Conservation (phyloP, 2,888 invertebrate species). For the Phyto melanocephala region DNA sequence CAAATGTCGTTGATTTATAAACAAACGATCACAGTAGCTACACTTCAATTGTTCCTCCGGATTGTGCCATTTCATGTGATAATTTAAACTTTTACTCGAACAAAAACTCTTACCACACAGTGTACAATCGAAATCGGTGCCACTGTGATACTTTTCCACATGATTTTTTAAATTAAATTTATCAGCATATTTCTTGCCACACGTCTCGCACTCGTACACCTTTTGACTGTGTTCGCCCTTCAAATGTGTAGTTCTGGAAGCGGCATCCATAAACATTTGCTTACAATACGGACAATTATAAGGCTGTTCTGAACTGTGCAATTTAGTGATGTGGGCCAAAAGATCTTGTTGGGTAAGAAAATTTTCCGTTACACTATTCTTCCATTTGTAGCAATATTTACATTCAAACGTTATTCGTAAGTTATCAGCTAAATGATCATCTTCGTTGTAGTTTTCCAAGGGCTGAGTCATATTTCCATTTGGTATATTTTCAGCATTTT, state of each 20-base stretch:
- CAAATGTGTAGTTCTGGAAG: slow-evolving; percentile 74
- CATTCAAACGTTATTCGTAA: slow-evolving; percentile 67
- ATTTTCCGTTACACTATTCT: slow-evolving; percentile 64
- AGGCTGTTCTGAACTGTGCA: slow-evolving; percentile 71
- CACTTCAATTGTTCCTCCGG: slow-evolving; percentile 73
- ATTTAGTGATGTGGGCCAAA: slow-evolving; percentile 70
- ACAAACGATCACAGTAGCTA: slow-evolving; percentile 72
- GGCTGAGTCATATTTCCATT: background rate
- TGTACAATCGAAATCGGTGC: slow-evolving; percentile 73
- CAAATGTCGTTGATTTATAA: slow-evolving; percentile 73
- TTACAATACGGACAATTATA: slow-evolving; percentile 73
- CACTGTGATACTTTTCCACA: slow-evolving; percentile 74
- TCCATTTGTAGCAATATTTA: slow-evolving; percentile 72
- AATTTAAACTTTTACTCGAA: slow-evolving; percentile 74
- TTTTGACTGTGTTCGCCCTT: slow-evolving; percentile 72
- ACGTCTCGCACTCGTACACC: slow-evolving; percentile 70
- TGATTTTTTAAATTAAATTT: slow-evolving; percentile 74
- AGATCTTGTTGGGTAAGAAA: slow-evolving; percentile 71
- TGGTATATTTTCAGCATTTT: background rate
- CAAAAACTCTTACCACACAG: slow-evolving; percentile 74
- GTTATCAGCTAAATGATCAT: slow-evolving; percentile 53
- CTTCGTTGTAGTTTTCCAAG: slow-evolving; percentile 7
- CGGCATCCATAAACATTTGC: slow-evolving; percentile 73
- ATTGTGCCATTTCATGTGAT: slow-evolving; percentile 75
- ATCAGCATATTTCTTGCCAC: slow-evolving; percentile 74